phyloP scores from a whole-genome alignment of 2,113 vertebrate genomes.

The Condylura cristata region DNA sequence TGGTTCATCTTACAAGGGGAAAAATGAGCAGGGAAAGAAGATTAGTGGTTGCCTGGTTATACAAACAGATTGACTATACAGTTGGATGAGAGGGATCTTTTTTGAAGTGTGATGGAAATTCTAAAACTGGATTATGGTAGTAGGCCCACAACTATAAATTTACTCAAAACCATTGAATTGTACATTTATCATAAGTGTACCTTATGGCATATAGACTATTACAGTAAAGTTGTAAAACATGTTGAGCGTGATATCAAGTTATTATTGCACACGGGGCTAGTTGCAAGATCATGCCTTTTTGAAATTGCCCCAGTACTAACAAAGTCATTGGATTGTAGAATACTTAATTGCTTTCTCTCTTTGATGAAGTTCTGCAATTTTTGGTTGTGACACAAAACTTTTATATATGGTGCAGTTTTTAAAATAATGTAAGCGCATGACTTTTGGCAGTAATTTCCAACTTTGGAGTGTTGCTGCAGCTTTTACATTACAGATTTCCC shows the following conservation, averaged over 20 bases:
- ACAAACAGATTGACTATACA: neutral
- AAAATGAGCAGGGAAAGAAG: neutral
- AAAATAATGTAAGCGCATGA: neutral
- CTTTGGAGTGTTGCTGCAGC: neutral
- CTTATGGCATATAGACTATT: neutral
- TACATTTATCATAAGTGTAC: neutral
- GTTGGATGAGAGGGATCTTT: neutral
- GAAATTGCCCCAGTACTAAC: neutral
- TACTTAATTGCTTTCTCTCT: constrained; percentile 34
- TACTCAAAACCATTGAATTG: neutral
- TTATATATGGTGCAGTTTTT: neutral
- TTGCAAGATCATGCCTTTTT: neutral
- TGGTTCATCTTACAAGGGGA: neutral
- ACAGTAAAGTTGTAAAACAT: neutral
- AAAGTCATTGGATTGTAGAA: neutral
- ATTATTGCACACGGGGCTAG: neutral
- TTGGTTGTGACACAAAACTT: constrained; percentile 20
- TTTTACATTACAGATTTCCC: constrained; percentile 29
- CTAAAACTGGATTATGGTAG: neutral
- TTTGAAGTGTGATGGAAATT: neutral
- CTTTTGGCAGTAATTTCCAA: neutral
- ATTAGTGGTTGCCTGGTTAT: neutral
- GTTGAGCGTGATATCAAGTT: neutral
- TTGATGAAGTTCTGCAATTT: neutral
- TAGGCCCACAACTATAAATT: neutral